phyloP scores from a whole-genome alignment of 2,113 vertebrate genomes.

The Haplochromis vanheusdeni region DNA sequence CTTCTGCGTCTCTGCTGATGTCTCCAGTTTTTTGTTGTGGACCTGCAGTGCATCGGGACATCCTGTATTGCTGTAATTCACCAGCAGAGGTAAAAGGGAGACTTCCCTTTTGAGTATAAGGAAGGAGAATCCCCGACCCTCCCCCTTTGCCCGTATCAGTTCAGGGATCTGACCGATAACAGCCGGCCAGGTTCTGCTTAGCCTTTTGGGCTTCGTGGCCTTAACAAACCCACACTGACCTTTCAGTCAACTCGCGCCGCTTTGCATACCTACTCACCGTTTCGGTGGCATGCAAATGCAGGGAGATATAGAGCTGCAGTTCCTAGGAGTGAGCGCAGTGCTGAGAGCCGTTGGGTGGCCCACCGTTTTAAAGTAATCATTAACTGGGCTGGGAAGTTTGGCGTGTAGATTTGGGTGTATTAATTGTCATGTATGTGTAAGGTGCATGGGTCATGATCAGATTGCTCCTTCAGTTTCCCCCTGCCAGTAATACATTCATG shows the following conservation, averaged over 20 bases:
- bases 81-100: neutral
- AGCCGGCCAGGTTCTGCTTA: neutral
- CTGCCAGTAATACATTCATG: neutral
- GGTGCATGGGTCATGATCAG: neutral
- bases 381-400: neutral
- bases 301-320: conserved; percentile 17
- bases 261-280: conserved; percentile 64
- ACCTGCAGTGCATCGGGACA: neutral
- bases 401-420: neutral
- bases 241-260: conserved; percentile 61
- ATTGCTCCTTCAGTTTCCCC: neutral
- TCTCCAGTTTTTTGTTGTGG: neutral
- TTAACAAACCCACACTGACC: conserved; percentile 43
- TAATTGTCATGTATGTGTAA: neutral
- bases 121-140: neutral
- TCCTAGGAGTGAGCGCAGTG: neutral
- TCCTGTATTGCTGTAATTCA: neutral
- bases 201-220: neutral
- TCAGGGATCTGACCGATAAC: conserved; percentile 33
- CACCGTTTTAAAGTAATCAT: neutral
- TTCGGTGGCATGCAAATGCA: conserved; percentile 64
- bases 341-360: neutral
- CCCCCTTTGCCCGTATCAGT: neutral
- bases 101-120: conserved; percentile 8
- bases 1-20: neutral